phyloP scores from a whole-genome alignment of 37 sponge, comb jelly and placozoan species.

The Amphimedon queenslandica region DNA sequence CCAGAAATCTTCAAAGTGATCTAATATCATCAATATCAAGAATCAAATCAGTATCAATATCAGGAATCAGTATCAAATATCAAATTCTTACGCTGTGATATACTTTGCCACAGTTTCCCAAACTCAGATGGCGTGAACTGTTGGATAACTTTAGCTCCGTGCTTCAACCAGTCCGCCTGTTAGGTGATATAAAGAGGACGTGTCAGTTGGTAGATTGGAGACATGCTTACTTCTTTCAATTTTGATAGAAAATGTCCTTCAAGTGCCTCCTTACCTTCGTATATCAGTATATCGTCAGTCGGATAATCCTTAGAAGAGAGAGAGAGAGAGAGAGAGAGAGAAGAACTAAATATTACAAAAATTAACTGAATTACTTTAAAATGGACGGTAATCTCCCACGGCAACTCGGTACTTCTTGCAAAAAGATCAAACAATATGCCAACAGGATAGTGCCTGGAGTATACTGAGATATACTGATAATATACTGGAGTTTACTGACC shows the following conservation, averaged over 20 bases:
- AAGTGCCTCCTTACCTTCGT: conserved; percentile 59
- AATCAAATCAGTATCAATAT: not conserved
- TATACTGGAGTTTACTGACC: conserved; percentile 35
- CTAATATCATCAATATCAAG: conserved; percentile 19
- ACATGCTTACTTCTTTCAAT: conserved; percentile 78
- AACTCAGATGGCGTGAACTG: conserved; percentile 55
- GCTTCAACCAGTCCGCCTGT: conserved; percentile 88
- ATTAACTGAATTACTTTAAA: conserved; percentile 56
- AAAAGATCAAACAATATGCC: conserved; percentile 88
- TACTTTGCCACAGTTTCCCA: conserved; percentile 68
- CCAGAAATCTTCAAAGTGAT: conserved; percentile 82
- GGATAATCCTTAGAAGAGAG: conserved; percentile 66
- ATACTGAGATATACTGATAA: not conserved
- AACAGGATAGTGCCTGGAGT: conserved; percentile 85
- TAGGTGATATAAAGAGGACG: not conserved
- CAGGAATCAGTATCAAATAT: not conserved
- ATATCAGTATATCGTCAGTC: conserved; percentile 57
- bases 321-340: too few relatives aligned
- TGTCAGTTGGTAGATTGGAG: not conserved
- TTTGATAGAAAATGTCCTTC: conserved; percentile 75
- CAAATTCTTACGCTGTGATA: too few relatives aligned
- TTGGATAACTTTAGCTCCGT: conserved; percentile 61
- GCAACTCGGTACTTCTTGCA: conserved; percentile 37
- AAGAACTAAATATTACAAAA: too few relatives aligned
- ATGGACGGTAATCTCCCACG: conserved; percentile 87